Conservation (phyloP, 2,113 vertebrate genomes). For the Nothocercus julius region DNA sequence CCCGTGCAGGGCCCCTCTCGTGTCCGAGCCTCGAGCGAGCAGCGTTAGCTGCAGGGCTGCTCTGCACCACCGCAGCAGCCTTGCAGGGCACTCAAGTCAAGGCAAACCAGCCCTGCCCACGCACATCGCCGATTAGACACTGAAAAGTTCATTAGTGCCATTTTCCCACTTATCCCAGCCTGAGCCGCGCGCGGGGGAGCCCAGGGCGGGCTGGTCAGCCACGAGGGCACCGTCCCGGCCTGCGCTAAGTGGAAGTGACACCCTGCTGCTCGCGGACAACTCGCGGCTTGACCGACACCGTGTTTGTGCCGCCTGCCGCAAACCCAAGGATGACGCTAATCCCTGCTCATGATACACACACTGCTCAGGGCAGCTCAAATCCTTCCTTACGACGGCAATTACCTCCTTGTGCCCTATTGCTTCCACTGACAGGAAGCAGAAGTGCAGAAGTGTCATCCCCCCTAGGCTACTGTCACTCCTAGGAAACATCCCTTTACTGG, state of each 20-base stretch:
- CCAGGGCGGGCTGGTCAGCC: background rate
- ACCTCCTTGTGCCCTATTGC: background rate
- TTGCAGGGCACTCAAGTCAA: background rate
- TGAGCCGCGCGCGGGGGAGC: accelerated
- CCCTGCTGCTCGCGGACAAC: background rate
- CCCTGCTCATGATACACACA: background rate
- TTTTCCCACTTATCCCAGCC: background rate
- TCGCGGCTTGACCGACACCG: background rate
- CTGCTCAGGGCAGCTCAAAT: background rate
- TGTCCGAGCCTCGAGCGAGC: background rate
- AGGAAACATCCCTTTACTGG: too few species aligned
- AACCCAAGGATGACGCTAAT: background rate
- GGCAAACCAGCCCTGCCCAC: background rate
- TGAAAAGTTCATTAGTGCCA: background rate
- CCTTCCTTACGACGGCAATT: background rate
- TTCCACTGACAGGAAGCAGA: background rate
- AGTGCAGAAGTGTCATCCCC: background rate
- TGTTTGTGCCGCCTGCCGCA: background rate
- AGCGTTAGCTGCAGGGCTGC: background rate
- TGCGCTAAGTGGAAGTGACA: background rate
- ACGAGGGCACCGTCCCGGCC: background rate
- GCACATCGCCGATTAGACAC: background rate
- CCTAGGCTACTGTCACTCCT: background rate
- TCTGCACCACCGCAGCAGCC: background rate
- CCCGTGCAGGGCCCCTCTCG: background rate